Evolutionary conservation across 2,888 invertebrate genomes (phyloP), one percentile per base, ranked within the genome.

Genomic region (Blomia tropicalis): DNA sequence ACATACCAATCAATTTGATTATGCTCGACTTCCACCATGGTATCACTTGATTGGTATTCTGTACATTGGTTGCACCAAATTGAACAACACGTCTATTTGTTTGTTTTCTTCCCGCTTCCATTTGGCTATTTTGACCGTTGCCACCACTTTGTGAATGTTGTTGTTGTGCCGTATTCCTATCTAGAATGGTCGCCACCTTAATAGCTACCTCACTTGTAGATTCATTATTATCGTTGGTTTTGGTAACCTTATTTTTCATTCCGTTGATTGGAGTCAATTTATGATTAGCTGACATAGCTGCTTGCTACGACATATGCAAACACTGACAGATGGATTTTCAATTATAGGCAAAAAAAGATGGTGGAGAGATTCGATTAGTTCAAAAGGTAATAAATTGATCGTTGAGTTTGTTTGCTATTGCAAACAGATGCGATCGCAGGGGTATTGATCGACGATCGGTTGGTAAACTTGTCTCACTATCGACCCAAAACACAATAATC

Each of bases 11-110:
- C 27, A 47, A n/a, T 27, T 47, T 47, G 7, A 47, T 47, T 47
- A 47, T 47, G 51, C 51, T 47, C 27, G 51, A 47, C 27, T 47
- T 47, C 23, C 27, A 47, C 51, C 51, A 47, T 7, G 51, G 51
- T 11, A n/a, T 47, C 23, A 11, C 41, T 47, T 47, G 51, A 14
- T 47, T 47, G 7, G 51, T 41, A n/a, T n/a, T n/a, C n/a, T n/a
- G n/a, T n/a, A n/a, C n/a, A n/a, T n/a, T 47, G 7, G 51, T 47
- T n/a, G 27, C 7, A n/a, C 11, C 22, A 11, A 47, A 11, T 47
- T 47, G 7, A 7, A 47, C 51, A 11, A n/a, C 51, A 14, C 7
- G n/a, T 25, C n/a, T 47, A n/a, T 7, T 19, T n/a, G 51, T 47
- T 47, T 14, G 51, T 11, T 19, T 47, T 47, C n/a, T n/a, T n/a